Base-by-base conservation (phyloP, 2,797 vertebrate genomes). In the Hipposideros larvatus region DNA sequence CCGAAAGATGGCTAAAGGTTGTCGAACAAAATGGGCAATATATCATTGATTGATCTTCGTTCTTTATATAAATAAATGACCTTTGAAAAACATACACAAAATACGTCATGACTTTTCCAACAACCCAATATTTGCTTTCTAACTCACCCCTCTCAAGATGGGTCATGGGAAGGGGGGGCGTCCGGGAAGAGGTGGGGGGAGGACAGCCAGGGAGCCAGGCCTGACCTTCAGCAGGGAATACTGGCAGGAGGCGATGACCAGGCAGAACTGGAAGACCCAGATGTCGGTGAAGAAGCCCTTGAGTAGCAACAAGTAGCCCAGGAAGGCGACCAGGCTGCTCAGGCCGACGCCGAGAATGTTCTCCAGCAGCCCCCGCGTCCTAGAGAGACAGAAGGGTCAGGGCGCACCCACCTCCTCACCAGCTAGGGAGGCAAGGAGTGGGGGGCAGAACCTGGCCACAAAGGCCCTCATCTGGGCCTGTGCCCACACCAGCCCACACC, bases 181-280 rank as follows among this genome's bases (percentile, higher is more conserved):
- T 19, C 37, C 8, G 37, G 48, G 53, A 19, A 48, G 26, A 55
- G 63, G 4, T 4, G 7, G 1, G 2, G 51, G 19, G 37, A 26
- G n/a, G 37, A 28, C 24, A 71, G 2, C 34, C 46, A 7, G 14
- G 68, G 63, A 65, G 57, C 46, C 37, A 18, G 13, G 57, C 11
- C 96, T 94, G 97, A 99, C 99, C 99, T 99, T 99, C 70, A 99
- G 98, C 98, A 99, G 98, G 18, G 99, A 99, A 96, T 99, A 99
- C 97, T 99, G 99, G 98, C 99, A 99, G 98, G 99, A 99, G 87
- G 99, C 99, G 61, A 99, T 99, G 98, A 99, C 99, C 96, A 99
- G 97, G 97, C 99, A 99, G 98, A 99, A 99, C 99, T 99, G 99
- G 98, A 99, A 99, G 96, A 99, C 99, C 99, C 99, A 99, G 98